These are phyloP conservation scores for Himalopsyche phryganea DNA, from an alignment of 1,140 invertebrate genomes.

Conservation along the genomic window DNA sequence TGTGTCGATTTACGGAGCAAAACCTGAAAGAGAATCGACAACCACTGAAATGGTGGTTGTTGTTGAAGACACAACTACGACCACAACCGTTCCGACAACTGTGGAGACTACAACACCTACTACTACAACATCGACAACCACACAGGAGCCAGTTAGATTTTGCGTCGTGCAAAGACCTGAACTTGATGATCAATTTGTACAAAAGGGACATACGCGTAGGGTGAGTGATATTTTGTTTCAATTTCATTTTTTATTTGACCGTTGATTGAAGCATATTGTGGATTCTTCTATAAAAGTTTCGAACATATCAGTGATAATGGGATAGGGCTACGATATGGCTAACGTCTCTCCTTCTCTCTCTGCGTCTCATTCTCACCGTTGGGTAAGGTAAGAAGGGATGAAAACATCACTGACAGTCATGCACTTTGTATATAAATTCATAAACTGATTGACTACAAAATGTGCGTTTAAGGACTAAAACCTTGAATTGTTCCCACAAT, in stretches of 20 bases:
- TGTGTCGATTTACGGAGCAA: slow-evolving; percentile 38
- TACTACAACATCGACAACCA: slow-evolving; percentile 61
- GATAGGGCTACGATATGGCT: too few species aligned
- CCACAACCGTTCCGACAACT: slow-evolving; percentile 48
- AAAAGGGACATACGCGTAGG: slow-evolving; percentile 68
- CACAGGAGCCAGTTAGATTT: slow-evolving; percentile 69
- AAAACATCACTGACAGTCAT: too few species aligned
- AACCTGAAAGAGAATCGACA: slow-evolving; percentile 46
- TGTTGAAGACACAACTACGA: slow-evolving; percentile 47
- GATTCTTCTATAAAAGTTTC: too few species aligned
- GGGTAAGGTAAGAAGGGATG: too few species aligned
- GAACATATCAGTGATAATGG: too few species aligned
- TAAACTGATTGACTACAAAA: too few species aligned
- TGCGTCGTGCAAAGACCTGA: slow-evolving; percentile 77
- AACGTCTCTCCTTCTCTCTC: too few species aligned
- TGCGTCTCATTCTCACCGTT: too few species aligned
- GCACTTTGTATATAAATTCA: too few species aligned
- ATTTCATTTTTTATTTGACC: neutral
- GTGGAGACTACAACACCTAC: slow-evolving; percentile 49
- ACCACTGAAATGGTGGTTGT: slow-evolving; percentile 47
- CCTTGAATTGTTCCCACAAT: too few species aligned
- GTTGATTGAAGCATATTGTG: too few species aligned
- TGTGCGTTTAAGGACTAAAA: too few species aligned
- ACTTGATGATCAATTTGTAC: slow-evolving; percentile 68
- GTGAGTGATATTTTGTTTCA: slow-evolving; percentile 52